Evolutionary conservation across 2,113 vertebrate species (phyloP).

Genomic region (Hippocampus guttulatus): DNA sequence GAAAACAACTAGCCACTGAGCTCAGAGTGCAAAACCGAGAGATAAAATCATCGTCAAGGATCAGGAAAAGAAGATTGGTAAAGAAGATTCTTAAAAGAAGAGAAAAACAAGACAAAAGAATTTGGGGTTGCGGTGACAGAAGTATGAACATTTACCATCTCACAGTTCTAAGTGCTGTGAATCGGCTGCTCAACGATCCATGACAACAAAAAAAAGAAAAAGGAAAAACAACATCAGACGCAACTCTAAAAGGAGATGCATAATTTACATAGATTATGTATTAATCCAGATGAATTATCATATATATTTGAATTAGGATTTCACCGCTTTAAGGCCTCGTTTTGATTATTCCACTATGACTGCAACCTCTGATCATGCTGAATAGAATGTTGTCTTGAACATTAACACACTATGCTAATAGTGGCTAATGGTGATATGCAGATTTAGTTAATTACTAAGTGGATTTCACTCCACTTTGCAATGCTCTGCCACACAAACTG

Average conservation of each 20-base stretch:
- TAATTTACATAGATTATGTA: slow-evolving; percentile 70
- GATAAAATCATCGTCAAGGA: slow-evolving; percentile 40
- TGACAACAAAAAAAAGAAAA: background rate
- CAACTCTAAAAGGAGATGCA: slow-evolving; percentile 43
- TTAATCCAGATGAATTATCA: slow-evolving; percentile 75
- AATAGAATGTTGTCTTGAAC: slow-evolving; percentile 58
- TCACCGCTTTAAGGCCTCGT: slow-evolving; percentile 65
- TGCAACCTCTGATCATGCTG: slow-evolving; percentile 58
- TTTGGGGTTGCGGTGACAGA: slow-evolving; percentile 7
- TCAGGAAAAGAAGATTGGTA: slow-evolving; percentile 24
- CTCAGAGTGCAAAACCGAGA: slow-evolving; percentile 42
- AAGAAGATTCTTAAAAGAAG: slow-evolving; percentile 28
- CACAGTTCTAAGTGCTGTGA: slow-evolving; percentile 1
- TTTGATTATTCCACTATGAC: slow-evolving; percentile 70
- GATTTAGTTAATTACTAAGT: slow-evolving; percentile 73
- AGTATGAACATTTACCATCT: slow-evolving; percentile 10
- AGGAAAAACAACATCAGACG: slow-evolving; percentile 44
- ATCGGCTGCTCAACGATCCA: slow-evolving; percentile 12
- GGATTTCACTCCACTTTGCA: slow-evolving; percentile 60
- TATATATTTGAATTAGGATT: slow-evolving; percentile 76
- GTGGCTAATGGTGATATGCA: slow-evolving; percentile 72
- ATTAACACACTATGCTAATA: slow-evolving; percentile 70
- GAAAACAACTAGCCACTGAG: slow-evolving; percentile 58
- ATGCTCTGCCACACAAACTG: slow-evolving; percentile 56
- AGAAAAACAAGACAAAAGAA: slow-evolving; percentile 21